Conservation (phyloP, 2,888 invertebrate genomes). For the Oscheius myriophilus region DNA sequence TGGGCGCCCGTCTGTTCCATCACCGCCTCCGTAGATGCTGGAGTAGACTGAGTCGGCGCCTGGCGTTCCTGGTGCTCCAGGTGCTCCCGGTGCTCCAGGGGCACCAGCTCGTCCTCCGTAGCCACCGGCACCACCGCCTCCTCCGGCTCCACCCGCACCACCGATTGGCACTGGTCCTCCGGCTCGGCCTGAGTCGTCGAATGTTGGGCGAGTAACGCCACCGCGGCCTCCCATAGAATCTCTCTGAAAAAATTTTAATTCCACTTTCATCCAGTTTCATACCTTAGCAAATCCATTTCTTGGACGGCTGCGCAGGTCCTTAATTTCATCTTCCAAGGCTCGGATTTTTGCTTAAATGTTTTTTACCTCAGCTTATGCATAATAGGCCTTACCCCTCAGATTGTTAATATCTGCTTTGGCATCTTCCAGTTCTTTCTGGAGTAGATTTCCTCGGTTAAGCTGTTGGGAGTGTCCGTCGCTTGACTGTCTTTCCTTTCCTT, state of each 20-base stretch:
- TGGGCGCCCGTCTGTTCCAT: conserved; percentile 37
- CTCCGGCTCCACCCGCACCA: conserved; percentile 2
- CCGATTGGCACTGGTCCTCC: conserved; percentile 17
- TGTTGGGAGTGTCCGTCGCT: conserved; percentile 59
- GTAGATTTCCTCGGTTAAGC: conserved; percentile 52
- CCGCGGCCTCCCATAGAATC: background rate
- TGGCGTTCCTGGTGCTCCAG: conserved; percentile 4
- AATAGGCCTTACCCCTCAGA: conserved; percentile 33
- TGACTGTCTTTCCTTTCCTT: conserved; percentile 55
- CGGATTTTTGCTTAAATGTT: conserved; percentile 15
- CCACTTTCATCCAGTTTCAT: background rate
- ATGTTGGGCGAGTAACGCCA: background rate
- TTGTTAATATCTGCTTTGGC: conserved; percentile 46
- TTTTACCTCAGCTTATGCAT: background rate
- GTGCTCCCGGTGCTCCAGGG: conserved; percentile 1
- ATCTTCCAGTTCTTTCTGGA: conserved; percentile 60
- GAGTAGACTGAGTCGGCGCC: conserved; percentile 2
- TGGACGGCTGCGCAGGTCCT: conserved; percentile 28
- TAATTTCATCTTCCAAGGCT: conserved; percentile 42
- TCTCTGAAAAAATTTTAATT: background rate
- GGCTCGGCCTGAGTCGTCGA: conserved; percentile 5
- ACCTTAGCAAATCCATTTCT: background rate
- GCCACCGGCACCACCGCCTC: background rate
- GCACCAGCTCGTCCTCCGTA: background rate
- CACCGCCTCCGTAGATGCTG: conserved; percentile 10